Base-by-base conservation (phyloP, 2,113 vertebrate species). In the Mastomys natalensis region DNA sequence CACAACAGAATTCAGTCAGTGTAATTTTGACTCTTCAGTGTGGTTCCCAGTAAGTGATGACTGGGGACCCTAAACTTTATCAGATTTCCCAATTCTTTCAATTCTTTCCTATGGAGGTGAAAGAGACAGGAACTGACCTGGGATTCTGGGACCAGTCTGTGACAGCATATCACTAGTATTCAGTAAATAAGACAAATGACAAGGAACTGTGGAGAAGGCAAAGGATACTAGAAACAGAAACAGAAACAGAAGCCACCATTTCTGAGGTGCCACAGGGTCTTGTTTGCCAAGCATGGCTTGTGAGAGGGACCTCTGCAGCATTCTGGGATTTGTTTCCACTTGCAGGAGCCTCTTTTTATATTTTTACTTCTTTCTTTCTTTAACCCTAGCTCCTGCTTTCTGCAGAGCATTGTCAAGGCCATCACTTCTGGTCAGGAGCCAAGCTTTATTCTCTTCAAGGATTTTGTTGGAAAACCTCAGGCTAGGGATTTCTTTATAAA, bases 41-140 rank as follows among this genome's bases (percentile, higher is more conserved):
- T 55, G 17, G 22, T 62, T 85, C 55, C 31, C 22, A 24, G 13
- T 19, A 34, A 74, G 19, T 3, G 21, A 73, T 9, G 15, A 19
- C 37, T 24, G n/a, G 60, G 10, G 10, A 72, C 11, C 5, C 15
- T 34, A 15, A 12, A 7, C 5, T 5, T 31, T 22, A 7, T 24
- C 0, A 15, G 10, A 37, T 15, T 73, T 60, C 9, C 10, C 40
- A 51, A 51, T 51, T 11, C 51, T 51, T 51, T 51, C 1, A 51
- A 29, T 4, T 3, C 12, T 24, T 9, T 10, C 7, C 29, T 11
- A 4, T 48, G 26, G 26, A 90, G 72, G 51, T 5, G 62, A 40
- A 3, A 29, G 10, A 1, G 19, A 19, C 16, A 37, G 60, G 45
- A 13, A 31, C 16, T 58, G 31, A 19, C 2, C 10, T 0, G 1